These are phyloP conservation scores for Trididemnum clinides DNA, from an alignment of 23 tunicate species.

Conservation along the genomic window DNA sequence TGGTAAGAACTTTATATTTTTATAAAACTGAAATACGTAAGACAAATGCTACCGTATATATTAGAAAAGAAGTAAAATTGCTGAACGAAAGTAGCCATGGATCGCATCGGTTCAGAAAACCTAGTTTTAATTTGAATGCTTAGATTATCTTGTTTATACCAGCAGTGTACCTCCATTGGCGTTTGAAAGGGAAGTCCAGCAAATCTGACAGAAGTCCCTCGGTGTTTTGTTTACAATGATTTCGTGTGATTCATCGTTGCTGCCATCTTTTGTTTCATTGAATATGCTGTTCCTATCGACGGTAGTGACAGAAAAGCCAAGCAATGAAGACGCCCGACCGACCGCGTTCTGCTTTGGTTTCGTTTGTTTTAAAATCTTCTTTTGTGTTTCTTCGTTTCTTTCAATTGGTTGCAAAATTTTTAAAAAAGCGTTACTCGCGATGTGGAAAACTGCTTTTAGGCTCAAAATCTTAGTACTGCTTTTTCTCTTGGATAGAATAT, in stretches of 20 bases:
- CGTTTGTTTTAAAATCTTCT: neutral
- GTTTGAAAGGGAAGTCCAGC: slow-evolving; percentile 14
- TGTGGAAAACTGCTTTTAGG: neutral
- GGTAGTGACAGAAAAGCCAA: neutral
- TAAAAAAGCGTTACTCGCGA: neutral
- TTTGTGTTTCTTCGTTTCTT: neutral
- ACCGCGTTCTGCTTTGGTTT: neutral
- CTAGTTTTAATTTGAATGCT: too few species aligned
- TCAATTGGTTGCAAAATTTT: neutral
- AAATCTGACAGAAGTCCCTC: slow-evolving; percentile 36
- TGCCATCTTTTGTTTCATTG: neutral
- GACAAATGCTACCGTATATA: too few species aligned
- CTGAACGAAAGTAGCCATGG: too few species aligned
- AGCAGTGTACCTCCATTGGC: neutral
- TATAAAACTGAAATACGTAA: too few species aligned
- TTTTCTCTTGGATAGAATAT: neutral
- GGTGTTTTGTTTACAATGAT: neutral
- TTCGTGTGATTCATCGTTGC: neutral
- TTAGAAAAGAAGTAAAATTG: too few species aligned
- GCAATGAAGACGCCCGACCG: neutral
- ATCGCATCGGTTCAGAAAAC: too few species aligned
- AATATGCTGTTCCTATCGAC: neutral
- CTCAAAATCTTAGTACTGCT: too few species aligned
- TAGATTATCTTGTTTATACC: too few species aligned
- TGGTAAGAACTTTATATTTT: too few species aligned